Evolutionary conservation across 1,140 invertebrate species (phyloP).

Genomic region (Drosophila subpulchrella): DNA sequence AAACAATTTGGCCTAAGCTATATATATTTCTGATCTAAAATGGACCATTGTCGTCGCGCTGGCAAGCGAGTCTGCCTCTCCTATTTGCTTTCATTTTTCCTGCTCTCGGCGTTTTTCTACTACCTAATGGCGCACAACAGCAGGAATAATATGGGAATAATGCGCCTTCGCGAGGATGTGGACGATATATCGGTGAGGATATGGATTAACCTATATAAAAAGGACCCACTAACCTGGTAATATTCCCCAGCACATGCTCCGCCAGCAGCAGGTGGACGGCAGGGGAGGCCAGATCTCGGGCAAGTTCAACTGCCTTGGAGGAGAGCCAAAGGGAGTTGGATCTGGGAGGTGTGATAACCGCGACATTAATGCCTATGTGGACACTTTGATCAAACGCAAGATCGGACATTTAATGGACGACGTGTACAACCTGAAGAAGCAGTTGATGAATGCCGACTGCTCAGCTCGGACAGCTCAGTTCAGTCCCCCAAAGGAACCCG

Average conservation of each 20-base stretch:
- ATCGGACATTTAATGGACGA: constrained; percentile 61
- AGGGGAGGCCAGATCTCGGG: not conserved
- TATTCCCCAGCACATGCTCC: constrained; percentile 12
- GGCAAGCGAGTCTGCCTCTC: constrained; percentile 31
- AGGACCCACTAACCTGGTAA: no score
- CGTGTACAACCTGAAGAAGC: constrained; percentile 59
- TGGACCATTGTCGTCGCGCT: constrained; percentile 15
- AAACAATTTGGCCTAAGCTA: not conserved
- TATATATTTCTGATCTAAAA: not conserved
- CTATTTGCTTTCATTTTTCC: constrained; percentile 43
- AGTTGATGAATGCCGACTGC: constrained; percentile 21
- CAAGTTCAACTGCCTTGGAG: not conserved
- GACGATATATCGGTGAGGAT: constrained; percentile 48
- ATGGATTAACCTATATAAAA: no score
- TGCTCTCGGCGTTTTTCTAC: constrained; percentile 52
- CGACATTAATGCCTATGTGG: constrained; percentile 52
- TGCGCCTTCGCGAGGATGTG: constrained; percentile 37
- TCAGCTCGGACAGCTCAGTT: not conserved
- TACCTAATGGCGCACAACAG: constrained; percentile 38
- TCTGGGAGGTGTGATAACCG: constrained; percentile 5
- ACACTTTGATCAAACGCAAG: constrained; percentile 58
- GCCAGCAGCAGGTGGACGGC: constrained; percentile 4
- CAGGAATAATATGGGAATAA: constrained; percentile 14
- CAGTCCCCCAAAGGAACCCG: not conserved
- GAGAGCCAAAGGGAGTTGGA: not conserved